Evolutionary conservation across 2,113 vertebrate genomes (phyloP), one percentile per base, ranked within the genome.

Genomic region (Dipodomys ordii): DNA sequence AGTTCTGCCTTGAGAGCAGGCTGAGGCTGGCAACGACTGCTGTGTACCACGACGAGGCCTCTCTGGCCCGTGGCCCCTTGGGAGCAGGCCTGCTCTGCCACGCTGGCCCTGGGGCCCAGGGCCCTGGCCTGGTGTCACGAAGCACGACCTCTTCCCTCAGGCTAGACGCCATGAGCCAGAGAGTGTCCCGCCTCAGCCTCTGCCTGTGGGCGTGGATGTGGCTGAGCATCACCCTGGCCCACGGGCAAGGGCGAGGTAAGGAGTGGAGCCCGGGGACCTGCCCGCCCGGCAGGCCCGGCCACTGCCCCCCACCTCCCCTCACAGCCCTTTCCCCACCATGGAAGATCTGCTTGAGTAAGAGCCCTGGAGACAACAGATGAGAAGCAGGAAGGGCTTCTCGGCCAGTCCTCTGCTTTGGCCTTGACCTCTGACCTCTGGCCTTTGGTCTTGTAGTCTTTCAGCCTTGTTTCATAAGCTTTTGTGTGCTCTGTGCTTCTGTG

Each of bases 241-340:
- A 1, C 2, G 20, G 80, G 32, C 91, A 22, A 46, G 87, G 84
- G 72, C 96, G n/a, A 80, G 96, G 96, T 97, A 94, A 96, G 93
- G 19, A 23, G 44, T 22, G 30, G 62, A 30, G n/a, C 18, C 18
- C 35, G 78, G 30, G 16, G 18, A 6, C 0, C 20, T 39, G 15
- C 23, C 23, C 27, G 9, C 23, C 71, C 32, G 16, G 0, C 0
- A 15, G 19, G 49, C n/a, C n/a, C 16, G 39, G 32, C 39, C 22
- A 30, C 72, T 2, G 10, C 7, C 11, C 5, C 18, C 15, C 30
- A 15, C 27, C 30, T 49, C 68, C 46, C 25, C 44, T 10, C 1
- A 6, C 3, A 30, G 80, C 35, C 25, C 10, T 9, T 28, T 46
- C 22, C 28, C 39, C 2, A 0, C 18, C 32, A 6, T 4, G 15